These are phyloP conservation scores for Pycnonotus jocosus DNA, from an alignment of 2,113 vertebrate genomes.

Conservation along the genomic window DNA sequence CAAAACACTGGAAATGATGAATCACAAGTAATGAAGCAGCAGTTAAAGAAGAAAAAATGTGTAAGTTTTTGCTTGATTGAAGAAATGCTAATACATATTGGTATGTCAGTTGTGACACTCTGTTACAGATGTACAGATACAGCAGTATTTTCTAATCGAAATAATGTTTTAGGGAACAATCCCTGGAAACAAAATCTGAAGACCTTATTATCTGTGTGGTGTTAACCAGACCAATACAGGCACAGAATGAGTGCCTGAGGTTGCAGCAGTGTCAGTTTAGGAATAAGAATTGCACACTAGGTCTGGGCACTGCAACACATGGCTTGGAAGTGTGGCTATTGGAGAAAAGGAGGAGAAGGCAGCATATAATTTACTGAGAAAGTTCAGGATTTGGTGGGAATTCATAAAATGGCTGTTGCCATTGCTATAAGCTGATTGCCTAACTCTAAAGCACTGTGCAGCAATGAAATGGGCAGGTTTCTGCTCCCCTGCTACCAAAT, in stretches of 20 bases:
- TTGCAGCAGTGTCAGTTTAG: not conserved
- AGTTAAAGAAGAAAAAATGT: constrained; percentile 27
- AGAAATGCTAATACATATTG: constrained; percentile 41
- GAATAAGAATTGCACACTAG: not conserved
- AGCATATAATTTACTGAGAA: not conserved
- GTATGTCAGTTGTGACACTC: constrained; percentile 3
- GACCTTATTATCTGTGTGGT: not conserved
- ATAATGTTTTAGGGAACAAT: not conserved
- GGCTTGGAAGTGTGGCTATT: not conserved
- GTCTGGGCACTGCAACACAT: not conserved
- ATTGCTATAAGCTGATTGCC: constrained; percentile 1
- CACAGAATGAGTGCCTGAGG: not conserved
- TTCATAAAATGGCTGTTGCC: not conserved
- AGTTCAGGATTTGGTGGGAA: constrained; percentile 1
- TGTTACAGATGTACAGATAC: not conserved
- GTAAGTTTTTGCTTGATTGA: constrained; percentile 46
- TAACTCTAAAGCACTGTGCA: not conserved
- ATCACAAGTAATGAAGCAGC: constrained; percentile 56
- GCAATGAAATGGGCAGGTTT: not conserved
- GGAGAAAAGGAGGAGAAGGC: not conserved
- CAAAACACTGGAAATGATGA: constrained; percentile 53
- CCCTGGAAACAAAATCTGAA: not conserved
- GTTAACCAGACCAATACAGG: not conserved
- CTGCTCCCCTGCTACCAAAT: not conserved
- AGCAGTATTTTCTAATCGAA: constrained; percentile 17